Evolutionary conservation across 2,113 vertebrate genomes (phyloP).

Genomic region (Phocoena sinus): DNA sequence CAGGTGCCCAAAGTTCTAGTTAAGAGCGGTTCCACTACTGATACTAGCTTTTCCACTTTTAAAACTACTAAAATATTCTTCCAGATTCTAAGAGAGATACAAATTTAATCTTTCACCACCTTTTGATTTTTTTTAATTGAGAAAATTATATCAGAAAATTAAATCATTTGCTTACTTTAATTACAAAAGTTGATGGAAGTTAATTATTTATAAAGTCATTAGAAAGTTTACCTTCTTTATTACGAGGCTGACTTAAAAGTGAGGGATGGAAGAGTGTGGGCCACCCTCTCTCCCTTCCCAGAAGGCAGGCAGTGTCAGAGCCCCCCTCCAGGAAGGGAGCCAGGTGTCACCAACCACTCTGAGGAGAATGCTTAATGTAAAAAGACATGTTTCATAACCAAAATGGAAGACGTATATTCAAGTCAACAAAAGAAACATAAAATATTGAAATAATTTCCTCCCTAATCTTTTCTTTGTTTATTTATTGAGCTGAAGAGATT

Average conservation of each 20-base stretch:
- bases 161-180: constrained; percentile 4
- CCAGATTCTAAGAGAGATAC: neutral
- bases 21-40: neutral
- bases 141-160: neutral
- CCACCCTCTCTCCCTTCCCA: neutral
- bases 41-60: neutral
- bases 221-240: neutral
- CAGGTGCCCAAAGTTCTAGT: neutral
- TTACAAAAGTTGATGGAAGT: neutral
- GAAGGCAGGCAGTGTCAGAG: neutral
- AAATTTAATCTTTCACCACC: neutral
- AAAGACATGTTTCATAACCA: neutral
- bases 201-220: constrained; percentile 38
- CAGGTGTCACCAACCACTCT: neutral
- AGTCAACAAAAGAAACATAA: neutral
- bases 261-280: fast-evolving
- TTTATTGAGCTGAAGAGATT: neutral
- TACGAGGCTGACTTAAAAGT: neutral
- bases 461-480: neutral
- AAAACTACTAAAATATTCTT: neutral
- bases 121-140: constrained; percentile 9
- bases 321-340: neutral
- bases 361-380: neutral
- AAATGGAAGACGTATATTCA: neutral
- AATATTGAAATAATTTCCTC: neutral